Conservation (phyloP, 2,113 vertebrate species). For the Elephas maximus region DNA sequence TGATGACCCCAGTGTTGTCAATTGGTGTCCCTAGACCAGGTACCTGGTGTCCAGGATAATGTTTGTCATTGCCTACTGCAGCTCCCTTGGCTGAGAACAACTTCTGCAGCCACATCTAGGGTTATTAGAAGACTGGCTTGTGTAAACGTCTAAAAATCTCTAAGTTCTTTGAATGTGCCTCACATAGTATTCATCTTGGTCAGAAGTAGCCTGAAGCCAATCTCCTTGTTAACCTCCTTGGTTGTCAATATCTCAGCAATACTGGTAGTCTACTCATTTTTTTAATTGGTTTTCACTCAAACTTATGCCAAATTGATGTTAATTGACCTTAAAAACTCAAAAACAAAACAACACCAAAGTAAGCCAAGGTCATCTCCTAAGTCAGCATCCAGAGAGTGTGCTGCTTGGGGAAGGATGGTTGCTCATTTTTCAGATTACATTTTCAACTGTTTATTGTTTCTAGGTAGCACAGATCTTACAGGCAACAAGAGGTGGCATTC, state of each 20-base stretch:
- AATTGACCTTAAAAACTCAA: background rate
- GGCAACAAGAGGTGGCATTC: background rate
- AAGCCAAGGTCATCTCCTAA: background rate
- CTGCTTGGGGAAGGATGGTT: background rate
- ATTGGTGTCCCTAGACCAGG: rapidly evolving
- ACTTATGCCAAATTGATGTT: background rate
- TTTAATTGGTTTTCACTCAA: background rate
- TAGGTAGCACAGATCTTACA: background rate
- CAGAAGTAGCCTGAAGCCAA: background rate
- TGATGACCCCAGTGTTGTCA: background rate
- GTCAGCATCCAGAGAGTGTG: background rate
- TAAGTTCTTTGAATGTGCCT: background rate
- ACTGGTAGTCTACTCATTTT: background rate
- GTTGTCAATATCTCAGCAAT: background rate
- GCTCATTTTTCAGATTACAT: background rate
- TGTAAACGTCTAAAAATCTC: background rate
- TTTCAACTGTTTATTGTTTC: background rate
- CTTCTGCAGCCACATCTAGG: background rate
- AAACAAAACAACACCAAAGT: background rate
- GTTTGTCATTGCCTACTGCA: background rate
- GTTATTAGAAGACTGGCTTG: background rate
- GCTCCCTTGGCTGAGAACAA: background rate
- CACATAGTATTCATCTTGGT: background rate
- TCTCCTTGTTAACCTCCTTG: background rate
- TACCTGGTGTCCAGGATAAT: background rate